Base-by-base conservation (phyloP, 2,113 vertebrate genomes). In the Chionomys nivalis region DNA sequence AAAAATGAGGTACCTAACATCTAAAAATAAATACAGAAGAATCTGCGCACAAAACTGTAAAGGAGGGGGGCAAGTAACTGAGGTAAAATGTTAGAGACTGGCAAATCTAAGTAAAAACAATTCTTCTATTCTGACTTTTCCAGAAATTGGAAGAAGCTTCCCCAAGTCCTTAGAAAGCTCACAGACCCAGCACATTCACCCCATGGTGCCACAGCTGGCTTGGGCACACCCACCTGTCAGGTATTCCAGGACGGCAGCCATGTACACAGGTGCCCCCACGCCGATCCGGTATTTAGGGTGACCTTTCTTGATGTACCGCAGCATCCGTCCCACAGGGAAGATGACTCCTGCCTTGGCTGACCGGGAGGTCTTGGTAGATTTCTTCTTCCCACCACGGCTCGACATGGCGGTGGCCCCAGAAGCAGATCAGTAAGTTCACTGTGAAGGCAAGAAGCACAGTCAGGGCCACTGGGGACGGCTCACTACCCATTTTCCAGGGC, bases 381-480 rank as follows among this genome's bases (percentile, higher is more conserved):
- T 99, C 98, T 99, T 99, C 99, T 99, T 99, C 97, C 99, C 99
- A 92, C 99, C 99, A 98, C 99, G 99, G 98, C 99, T 99, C 44
- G 99, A 99, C 99, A 99, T 99, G 98, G 97, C 98, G 97, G 97
- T 97, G 97, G 91, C 90, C 92, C 49, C 89, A 85, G 91, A 83
- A 93, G 93, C 97, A 86, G 95, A 94, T 97, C 96, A 98, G 97
- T 79, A 95, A 98, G 89, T 73, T 96, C 98, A 94, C 98, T 99
- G 3, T 16, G 78, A 93, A 72, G 79, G 42, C 21, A 94, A 95
- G 87, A 55, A 86, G 72, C 28, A 88, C 4, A 10, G 17, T 97
- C 75, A 96, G 91, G 68, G 47, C 19, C 33, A 28, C 8, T 31
- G 21, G 26, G 10, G 39, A 78, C 2, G 11, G 49, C 0, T 6